Evolutionary conservation across 2,888 invertebrate species (phyloP).

Genomic region (Melanargia galathea): DNA sequence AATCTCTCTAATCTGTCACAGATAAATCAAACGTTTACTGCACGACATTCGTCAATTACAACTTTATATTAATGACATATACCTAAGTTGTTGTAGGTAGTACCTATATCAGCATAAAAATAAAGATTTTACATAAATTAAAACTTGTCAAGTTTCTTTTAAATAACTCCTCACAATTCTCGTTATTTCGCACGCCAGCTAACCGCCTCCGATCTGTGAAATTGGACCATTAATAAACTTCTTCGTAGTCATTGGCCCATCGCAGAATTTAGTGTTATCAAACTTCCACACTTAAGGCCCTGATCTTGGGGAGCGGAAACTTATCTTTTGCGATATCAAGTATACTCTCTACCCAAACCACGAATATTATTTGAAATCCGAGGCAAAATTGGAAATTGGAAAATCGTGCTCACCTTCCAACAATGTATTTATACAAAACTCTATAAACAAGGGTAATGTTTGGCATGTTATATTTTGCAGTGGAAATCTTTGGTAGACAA

Average conservation of each 20-base stretch:
- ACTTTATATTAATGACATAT: not conserved
- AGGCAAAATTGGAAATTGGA: constrained; percentile 51
- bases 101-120: constrained; percentile 18
- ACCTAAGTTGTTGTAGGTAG: constrained; percentile 29
- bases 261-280: constrained; percentile 61
- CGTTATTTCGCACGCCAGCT: constrained; percentile 45
- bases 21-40: not conserved
- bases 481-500: not conserved
- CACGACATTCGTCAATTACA: not conserved
- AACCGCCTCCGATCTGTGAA: constrained; percentile 54
- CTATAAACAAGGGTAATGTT: not conserved
- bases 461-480: not conserved
- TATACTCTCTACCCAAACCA: not conserved
- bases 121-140: constrained; percentile 32
- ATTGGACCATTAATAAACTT: constrained; percentile 64
- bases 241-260: constrained; percentile 41
- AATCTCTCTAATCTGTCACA: not conserved
- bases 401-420: not conserved
- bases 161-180: constrained; percentile 25
- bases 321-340: constrained; percentile 60
- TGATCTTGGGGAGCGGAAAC: constrained; percentile 50
- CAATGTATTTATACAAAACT: constrained; percentile 7
- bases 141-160: constrained; percentile 39
- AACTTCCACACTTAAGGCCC: constrained; percentile 63
- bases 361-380: constrained; percentile 44